Base-by-base conservation (phyloP, 2,888 invertebrate species). In the Andrena bicolor region DNA sequence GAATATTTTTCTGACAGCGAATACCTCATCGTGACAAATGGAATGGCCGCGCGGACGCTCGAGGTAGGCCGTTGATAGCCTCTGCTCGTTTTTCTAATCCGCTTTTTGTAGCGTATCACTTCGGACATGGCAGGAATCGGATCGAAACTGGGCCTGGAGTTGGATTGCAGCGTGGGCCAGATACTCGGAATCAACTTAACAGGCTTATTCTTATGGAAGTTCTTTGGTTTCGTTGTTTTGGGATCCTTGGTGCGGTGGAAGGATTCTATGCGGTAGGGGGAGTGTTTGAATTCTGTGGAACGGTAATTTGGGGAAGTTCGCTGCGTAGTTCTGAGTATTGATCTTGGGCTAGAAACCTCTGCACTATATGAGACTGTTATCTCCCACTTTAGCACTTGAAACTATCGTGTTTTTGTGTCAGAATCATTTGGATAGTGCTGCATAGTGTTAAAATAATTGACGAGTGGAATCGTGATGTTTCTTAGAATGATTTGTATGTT, bases 11-110 rank as follows among this genome's bases (percentile, higher is more conserved):
- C 64, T n/a, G 41, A 53, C 75, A 16, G 75, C 53, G 68, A 61
- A 82, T 82, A 71, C 72, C 76, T 78, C 82, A 58, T 79, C 53
- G 65, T 70, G 82, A 79, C 72, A 53, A 76, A 82, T 76, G 72
- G 48, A 41, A 64, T 23, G 16, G 32, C 49, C 48, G 28, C 23
- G 35, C 20, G 28, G 23, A 8, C 58, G 10, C 23, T 16, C 10
- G 10, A 8, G n/a, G 23, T 10, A 13, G 28, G 5, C 13, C 23
- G 28, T 49, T 41, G 51, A 8, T 30, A 26, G 48, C 61, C 35
- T 63, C 10, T 58, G 28, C 20, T 51, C 48, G 7, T 5, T 58
- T 64, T 63, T 73, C 64, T 73, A 63, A 78, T 73, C 69, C 30
- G 13, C 35, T 66, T 75, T 80, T 65, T 58, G 23, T 56, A 16